These are phyloP conservation scores for Chionis minor DNA, from an alignment of 2,113 vertebrate genomes.

Conservation along the genomic window DNA sequence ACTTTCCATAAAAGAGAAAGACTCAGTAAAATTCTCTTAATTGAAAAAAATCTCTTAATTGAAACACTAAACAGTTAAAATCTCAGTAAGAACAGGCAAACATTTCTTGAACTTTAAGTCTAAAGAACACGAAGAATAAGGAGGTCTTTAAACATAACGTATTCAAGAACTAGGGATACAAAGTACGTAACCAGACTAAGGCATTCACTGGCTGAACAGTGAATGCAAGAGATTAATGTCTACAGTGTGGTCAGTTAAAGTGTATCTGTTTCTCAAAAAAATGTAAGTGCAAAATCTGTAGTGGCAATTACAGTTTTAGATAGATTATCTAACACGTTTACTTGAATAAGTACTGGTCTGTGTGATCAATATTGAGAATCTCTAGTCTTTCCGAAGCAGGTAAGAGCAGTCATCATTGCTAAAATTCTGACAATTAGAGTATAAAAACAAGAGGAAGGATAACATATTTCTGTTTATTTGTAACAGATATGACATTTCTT, in stretches of 20 bases:
- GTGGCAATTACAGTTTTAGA: background rate
- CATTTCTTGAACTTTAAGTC: background rate
- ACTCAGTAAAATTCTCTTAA: background rate
- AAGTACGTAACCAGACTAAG: background rate
- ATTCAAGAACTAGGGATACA: background rate
- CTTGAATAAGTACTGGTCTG: background rate
- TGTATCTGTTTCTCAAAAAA: background rate
- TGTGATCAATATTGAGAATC: background rate
- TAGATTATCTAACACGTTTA: background rate
- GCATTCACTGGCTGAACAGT: background rate
- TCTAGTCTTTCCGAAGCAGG: background rate
- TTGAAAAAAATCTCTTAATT: background rate
- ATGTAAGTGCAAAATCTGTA: background rate
- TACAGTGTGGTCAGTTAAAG: background rate
- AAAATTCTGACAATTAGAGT: background rate
- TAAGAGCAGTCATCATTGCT: background rate
- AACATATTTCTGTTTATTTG: background rate
- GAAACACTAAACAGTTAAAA: background rate
- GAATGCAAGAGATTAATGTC: background rate
- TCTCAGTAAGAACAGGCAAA: background rate
- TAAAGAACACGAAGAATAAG: background rate
- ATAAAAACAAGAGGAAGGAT: background rate
- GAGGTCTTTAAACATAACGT: background rate
- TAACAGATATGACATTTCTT: background rate
- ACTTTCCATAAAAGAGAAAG: background rate